Percentiles rank a stretch among this genome's conserved stretches.
phyloP scores from a whole-genome alignment of 2,113 vertebrate genomes.

The Nothocercus julius region DNA sequence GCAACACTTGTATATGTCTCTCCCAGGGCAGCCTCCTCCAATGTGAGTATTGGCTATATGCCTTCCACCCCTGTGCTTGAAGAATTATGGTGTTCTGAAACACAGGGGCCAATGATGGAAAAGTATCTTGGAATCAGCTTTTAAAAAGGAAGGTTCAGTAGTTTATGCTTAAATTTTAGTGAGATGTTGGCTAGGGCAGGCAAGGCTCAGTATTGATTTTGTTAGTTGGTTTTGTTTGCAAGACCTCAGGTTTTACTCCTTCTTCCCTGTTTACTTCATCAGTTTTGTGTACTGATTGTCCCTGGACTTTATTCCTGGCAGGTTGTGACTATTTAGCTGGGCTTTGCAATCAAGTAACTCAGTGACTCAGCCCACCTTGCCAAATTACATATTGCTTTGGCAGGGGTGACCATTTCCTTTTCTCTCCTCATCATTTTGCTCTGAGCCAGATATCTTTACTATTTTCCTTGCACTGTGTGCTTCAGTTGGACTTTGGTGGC shows the following conservation, averaged over 20 bases:
- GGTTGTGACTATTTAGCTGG: neutral
- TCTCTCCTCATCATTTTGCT: neutral
- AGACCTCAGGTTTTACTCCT: neutral
- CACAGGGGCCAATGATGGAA: neutral
- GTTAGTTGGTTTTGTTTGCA: neutral
- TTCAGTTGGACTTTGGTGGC: neutral
- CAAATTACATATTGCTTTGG: neutral
- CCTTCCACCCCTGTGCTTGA: neutral
- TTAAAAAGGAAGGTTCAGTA: neutral
- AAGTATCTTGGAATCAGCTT: neutral
- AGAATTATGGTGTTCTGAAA: neutral
- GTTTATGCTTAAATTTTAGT: neutral
- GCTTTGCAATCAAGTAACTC: neutral
- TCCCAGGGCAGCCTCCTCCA: constrained; percentile 77
- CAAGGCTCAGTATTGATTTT: neutral
- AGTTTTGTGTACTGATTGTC: neutral
- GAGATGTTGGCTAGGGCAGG: neutral
- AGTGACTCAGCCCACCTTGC: neutral
- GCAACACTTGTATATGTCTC: constrained; percentile 84
- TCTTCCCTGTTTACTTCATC: neutral
- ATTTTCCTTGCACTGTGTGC: neutral
- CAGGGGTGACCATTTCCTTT: neutral
- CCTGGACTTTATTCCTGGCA: neutral
- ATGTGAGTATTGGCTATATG: constrained; percentile 77
- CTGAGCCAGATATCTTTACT: neutral